phyloP scores from a whole-genome alignment of 2,797 vertebrate genomes.

The Neostethus bicornis region DNA sequence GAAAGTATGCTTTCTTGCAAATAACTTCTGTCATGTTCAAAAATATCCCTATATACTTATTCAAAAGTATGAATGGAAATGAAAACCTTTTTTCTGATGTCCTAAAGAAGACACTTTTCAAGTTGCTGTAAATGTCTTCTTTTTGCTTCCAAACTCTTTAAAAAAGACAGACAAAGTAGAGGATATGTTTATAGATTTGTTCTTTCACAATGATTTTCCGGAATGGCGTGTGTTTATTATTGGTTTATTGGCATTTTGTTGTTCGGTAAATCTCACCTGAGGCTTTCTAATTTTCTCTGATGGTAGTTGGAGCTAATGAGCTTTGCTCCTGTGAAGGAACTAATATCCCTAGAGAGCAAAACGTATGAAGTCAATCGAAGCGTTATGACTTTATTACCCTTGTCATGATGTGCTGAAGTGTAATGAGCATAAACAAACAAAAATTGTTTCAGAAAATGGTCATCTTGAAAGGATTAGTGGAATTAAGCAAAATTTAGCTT shows the following conservation, averaged over 20 bases:
- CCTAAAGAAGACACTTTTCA: neutral
- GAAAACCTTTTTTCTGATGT: slow-evolving; percentile 7
- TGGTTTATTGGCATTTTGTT: slow-evolving; percentile 28
- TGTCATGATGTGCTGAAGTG: neutral
- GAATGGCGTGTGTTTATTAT: neutral
- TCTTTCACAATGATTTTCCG: slow-evolving; percentile 3
- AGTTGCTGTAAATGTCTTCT: neutral
- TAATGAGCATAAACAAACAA: neutral
- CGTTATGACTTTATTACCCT: slow-evolving; percentile 4
- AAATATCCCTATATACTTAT: slow-evolving; percentile 3
- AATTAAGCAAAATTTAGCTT: too few species aligned
- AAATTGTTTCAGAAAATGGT: too few species aligned
- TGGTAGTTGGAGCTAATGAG: slow-evolving; percentile 32
- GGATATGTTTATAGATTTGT: slow-evolving; percentile 12
- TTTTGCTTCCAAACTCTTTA: neutral
- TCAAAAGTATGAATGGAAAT: neutral
- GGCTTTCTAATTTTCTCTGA: slow-evolving; percentile 25
- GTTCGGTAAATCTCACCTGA: slow-evolving; percentile 16
- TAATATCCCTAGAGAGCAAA: slow-evolving; percentile 14
- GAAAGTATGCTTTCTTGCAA: slow-evolving; percentile 8
- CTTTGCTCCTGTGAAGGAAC: slow-evolving; percentile 26
- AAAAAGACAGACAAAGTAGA: neutral
- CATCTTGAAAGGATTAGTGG: too few species aligned
- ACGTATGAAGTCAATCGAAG: neutral
- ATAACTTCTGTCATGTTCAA: neutral